Conservation (phyloP, 2,113 vertebrate species). For the Chinchilla lanigera region DNA sequence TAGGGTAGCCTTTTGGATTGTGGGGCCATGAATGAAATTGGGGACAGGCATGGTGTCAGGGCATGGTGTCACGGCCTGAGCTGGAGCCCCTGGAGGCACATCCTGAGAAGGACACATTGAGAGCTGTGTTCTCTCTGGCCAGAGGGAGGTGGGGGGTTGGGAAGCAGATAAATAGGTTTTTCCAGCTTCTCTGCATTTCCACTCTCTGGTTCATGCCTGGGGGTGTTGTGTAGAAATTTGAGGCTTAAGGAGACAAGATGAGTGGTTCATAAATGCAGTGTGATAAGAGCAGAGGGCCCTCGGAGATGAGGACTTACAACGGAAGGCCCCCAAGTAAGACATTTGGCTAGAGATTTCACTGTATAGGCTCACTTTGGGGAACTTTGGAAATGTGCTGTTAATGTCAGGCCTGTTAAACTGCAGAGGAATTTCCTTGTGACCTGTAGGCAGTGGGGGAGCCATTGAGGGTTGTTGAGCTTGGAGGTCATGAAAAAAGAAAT, state of each 20-base stretch:
- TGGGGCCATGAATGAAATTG: constrained; percentile 63
- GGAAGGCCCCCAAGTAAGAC: background rate
- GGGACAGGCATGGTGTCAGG: constrained; percentile 35
- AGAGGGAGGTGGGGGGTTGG: background rate
- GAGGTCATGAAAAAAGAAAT: background rate
- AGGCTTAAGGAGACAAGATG: background rate
- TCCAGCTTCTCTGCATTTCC: background rate
- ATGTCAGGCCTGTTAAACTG: background rate
- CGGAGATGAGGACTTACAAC: background rate
- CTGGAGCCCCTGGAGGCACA: constrained; percentile 37
- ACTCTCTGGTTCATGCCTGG: background rate
- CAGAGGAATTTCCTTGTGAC: background rate
- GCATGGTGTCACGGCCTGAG: constrained; percentile 27
- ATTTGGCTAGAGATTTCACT: background rate
- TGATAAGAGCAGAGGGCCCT: background rate
- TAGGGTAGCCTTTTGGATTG: constrained; percentile 48
- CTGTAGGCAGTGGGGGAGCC: background rate
- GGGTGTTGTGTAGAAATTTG: background rate
- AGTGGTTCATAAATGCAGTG: background rate
- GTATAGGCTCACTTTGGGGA: background rate
- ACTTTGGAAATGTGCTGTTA: background rate
- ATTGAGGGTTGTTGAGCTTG: background rate
- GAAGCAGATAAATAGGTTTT: constrained; percentile 25
- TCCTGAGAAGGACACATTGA: constrained; percentile 61
- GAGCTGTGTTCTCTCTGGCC: constrained; percentile 47